Base-by-base conservation (phyloP, 2,113 vertebrate species). In the Sylvilagus bachmani region DNA sequence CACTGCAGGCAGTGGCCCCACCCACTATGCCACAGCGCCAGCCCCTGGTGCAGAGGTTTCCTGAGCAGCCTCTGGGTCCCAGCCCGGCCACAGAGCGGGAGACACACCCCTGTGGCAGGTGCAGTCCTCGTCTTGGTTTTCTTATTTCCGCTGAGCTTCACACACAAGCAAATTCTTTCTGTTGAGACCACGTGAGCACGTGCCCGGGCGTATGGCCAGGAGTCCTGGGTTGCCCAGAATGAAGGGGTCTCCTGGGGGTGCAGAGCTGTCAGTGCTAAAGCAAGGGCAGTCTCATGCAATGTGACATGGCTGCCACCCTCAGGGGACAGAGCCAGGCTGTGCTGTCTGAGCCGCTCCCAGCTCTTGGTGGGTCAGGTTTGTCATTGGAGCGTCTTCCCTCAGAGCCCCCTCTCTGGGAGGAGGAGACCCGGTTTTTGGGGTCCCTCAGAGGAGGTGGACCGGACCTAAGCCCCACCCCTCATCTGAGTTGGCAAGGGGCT, bases 91-190 rank as follows among this genome's bases (percentile, higher is more conserved):
- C 27, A 6, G 31, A 66, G 33, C 24, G n/a, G 61, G 29, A 75
- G 53, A 82, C 14, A 21, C 21, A 25, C 1, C 17, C 89, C n/a
- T 0, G 8, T n/a, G 83, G 51, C 13, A 4, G 6, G 25, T 5
- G 6, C 6, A 78, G 49, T 74, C 3, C 16, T 27, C 24, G 1
- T 7, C 19, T 85, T 74, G 5, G 10, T 38, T 29, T 73, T 82
- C 55, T 79, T 69, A 64, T 90, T 89, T 27, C 36, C 87, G 49
- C 13, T 6, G 13, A 51, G n/a, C 22, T 64, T 31, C 10, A 12
- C 22, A 14, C 19, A 2, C 25, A 25, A 70, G 31, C 6, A 14
- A 55, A 64, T 86, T 79, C 27, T 71, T 86, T 36, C 24, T 33
- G 31, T 4, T 4, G 1, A 38, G 75, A 44, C n/a, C 36, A 2